Evolutionary conservation across 2,113 vertebrate species (phyloP).

Genomic region (Brachypodius melanocephalos): DNA sequence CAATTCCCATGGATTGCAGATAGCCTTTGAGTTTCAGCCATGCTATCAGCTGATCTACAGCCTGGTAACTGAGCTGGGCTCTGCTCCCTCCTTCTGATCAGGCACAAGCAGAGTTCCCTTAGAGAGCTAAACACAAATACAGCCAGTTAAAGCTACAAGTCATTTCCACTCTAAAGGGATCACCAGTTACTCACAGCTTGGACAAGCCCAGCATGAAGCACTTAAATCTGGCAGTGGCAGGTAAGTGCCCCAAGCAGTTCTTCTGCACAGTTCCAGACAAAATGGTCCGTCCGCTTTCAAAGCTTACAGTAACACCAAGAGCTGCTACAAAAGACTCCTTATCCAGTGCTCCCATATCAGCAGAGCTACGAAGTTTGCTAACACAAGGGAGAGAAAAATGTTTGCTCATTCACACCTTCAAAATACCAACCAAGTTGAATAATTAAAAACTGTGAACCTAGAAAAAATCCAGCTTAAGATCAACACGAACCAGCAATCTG

Average conservation of each 20-base stretch:
- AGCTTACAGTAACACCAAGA: neutral
- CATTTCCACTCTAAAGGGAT: neutral
- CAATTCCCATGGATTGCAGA: neutral
- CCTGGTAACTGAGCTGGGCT: neutral
- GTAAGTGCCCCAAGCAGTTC: neutral
- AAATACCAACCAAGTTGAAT: neutral
- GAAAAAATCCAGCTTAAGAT: neutral
- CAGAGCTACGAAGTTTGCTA: neutral
- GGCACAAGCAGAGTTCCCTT: neutral
- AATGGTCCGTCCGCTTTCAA: neutral
- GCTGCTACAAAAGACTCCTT: neutral
- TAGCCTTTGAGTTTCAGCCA: neutral
- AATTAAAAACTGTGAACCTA: neutral
- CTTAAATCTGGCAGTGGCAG: neutral
- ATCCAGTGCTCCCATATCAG: neutral
- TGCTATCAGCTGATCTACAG: neutral
- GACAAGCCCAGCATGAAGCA: neutral
- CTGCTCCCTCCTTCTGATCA: neutral
- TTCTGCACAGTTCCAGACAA: neutral
- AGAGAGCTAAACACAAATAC: neutral
- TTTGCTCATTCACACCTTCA: neutral
- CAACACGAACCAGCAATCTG: neutral
- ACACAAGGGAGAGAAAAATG: neutral
- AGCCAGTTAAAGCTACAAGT: neutral
- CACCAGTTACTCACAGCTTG: neutral